Conservation (phyloP, 2,797 vertebrate species). For the Numenius phaeopus region DNA sequence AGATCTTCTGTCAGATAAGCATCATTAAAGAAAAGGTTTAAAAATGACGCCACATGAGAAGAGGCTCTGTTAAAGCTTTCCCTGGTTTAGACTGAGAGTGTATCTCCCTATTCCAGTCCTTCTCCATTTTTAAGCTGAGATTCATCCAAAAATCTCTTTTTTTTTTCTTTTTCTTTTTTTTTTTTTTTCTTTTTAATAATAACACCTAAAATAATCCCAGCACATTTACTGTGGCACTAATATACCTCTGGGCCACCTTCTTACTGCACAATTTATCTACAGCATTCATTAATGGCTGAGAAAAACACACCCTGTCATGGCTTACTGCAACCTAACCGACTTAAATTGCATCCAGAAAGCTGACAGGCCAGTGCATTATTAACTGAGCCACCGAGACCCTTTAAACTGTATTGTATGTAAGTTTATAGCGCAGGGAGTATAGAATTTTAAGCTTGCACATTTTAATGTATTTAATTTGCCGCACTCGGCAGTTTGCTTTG, state of each 20-base stretch:
- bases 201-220: constrained; percentile 19
- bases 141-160: not conserved
- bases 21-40: not conserved
- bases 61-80: not conserved
- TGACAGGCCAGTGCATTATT: constrained; percentile 61
- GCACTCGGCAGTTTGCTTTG: constrained; percentile 77
- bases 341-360: constrained; percentile 66
- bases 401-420: constrained; percentile 60
- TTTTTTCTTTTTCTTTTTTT: not conserved
- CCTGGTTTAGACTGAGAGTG: not conserved
- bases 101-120: not conserved
- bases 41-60: not conserved
- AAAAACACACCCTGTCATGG: constrained; percentile 65
- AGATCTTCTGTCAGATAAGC: not conserved
- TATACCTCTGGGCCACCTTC: constrained; percentile 24
- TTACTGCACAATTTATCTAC: constrained; percentile 23
- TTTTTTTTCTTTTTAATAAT: not conserved
- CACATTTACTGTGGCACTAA: constrained; percentile 23
- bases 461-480: constrained; percentile 80
- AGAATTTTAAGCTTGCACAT: constrained; percentile 71
- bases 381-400: constrained; percentile 57
- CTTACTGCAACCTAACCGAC: constrained; percentile 60
- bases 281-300: constrained; percentile 52
- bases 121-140: not conserved
- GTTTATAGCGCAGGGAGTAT: constrained; percentile 64